These are phyloP conservation scores for Coturnix japonica DNA, from an alignment of 2,113 vertebrate genomes.

Conservation along the genomic window DNA sequence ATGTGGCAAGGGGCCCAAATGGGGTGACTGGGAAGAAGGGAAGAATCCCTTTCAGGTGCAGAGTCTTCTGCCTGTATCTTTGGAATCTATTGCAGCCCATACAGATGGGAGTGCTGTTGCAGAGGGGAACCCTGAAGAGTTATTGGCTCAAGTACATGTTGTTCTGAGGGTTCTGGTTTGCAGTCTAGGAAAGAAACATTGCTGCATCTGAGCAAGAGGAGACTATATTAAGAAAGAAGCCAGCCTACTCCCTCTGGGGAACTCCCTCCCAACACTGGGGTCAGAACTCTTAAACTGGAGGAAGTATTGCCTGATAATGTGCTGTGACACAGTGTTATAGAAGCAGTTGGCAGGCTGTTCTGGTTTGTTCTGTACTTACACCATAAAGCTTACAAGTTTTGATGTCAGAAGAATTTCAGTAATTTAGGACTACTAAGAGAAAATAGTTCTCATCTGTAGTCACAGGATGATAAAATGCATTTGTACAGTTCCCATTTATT, in stretches of 20 bases:
- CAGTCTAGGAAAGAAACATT: not conserved
- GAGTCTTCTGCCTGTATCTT: not conserved
- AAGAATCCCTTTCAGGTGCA: not conserved
- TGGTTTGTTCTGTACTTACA: not conserved
- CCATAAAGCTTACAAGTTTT: not conserved
- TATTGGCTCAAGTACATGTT: not conserved
- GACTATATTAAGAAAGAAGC: not conserved
- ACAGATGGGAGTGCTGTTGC: fast-evolving
- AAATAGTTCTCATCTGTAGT: not conserved
- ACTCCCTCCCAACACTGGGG: not conserved
- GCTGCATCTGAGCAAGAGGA: not conserved
- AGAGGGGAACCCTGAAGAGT: not conserved
- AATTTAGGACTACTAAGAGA: not conserved
- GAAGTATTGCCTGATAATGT: not conserved
- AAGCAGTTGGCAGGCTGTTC: not conserved
- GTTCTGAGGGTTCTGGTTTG: not conserved
- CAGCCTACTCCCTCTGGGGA: not conserved
- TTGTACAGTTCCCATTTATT: not conserved
- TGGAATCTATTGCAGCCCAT: not conserved
- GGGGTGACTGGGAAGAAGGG: not conserved
- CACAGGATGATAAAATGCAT: not conserved
- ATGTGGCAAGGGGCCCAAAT: not conserved
- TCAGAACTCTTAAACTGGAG: not conserved
- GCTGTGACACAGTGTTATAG: not conserved
- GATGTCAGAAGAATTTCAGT: not conserved